Conservation (phyloP, 2,113 vertebrate species). For the Callionymus lyra region DNA sequence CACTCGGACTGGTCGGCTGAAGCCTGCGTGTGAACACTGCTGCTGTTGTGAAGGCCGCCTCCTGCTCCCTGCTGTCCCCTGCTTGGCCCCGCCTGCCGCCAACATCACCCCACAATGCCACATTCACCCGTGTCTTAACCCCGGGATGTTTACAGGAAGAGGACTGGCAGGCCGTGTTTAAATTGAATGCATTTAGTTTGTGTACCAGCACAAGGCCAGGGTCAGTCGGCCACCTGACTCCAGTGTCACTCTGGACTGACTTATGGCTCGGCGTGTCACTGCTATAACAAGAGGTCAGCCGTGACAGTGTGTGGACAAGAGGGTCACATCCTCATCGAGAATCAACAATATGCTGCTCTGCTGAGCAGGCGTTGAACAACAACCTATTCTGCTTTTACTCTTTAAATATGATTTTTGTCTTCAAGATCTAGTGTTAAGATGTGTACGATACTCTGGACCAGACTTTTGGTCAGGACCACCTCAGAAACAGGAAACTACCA, state of each 20-base stretch:
- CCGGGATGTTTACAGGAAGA: constrained; percentile 56
- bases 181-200: constrained; percentile 68
- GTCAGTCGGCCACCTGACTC: constrained; percentile 61
- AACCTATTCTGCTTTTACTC: constrained; percentile 1
- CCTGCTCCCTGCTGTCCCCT: constrained; percentile 41
- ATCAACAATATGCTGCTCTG: constrained; percentile 38
- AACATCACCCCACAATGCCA: constrained; percentile 58
- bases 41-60: constrained; percentile 57
- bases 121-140: constrained; percentile 62
- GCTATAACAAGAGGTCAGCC: constrained; percentile 58
- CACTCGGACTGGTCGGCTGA: constrained; percentile 55
- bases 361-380: constrained; percentile 15
- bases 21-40: constrained; percentile 54
- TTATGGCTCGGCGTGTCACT: constrained; percentile 50
- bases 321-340: constrained; percentile 47
- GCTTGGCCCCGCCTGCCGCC: constrained; percentile 42
- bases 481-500: too few species aligned
- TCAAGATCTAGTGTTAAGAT: too few species aligned
- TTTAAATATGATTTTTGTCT: too few species aligned
- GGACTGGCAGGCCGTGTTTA: constrained; percentile 54
- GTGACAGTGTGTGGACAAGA: constrained; percentile 34
- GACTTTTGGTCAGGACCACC: too few species aligned
- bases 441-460: too few species aligned
- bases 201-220: constrained; percentile 57
- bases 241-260: constrained; percentile 47